Evolutionary conservation across 2,113 vertebrate species (phyloP).

Genomic region (Casuarius casuarius): DNA sequence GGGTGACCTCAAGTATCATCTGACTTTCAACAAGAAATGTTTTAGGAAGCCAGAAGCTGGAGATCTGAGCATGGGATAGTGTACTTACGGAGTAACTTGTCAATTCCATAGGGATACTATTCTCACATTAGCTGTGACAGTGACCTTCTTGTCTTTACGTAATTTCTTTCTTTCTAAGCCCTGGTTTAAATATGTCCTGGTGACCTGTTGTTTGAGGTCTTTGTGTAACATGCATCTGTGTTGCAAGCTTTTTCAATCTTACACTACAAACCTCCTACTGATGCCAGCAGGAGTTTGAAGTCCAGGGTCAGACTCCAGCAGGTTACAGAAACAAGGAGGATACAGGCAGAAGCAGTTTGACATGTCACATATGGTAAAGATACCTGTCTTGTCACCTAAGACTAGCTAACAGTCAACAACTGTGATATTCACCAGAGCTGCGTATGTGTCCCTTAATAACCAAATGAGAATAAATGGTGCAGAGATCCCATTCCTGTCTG

Average conservation of each 20-base stretch:
- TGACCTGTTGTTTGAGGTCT: neutral
- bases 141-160: neutral
- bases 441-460: rapidly evolving
- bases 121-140: neutral
- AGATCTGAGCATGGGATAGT: neutral
- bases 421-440: neutral
- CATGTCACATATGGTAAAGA: neutral
- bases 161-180: neutral
- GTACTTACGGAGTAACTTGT: neutral
- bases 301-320: neutral
- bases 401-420: neutral
- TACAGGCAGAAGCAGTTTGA: neutral
- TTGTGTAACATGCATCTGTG: neutral
- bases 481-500: neutral
- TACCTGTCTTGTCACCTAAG: neutral
- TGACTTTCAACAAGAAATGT: neutral
- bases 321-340: neutral
- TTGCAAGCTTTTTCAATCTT: neutral
- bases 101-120: neutral
- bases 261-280: neutral
- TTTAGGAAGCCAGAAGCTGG: neutral
- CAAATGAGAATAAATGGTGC: neutral
- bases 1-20: neutral
- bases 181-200: neutral
- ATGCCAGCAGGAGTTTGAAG: neutral